Percentiles rank a stretch among this genome's conserved stretches.
Conservation (phyloP, 2,888 invertebrate species). For the Noctua pronuba region DNA sequence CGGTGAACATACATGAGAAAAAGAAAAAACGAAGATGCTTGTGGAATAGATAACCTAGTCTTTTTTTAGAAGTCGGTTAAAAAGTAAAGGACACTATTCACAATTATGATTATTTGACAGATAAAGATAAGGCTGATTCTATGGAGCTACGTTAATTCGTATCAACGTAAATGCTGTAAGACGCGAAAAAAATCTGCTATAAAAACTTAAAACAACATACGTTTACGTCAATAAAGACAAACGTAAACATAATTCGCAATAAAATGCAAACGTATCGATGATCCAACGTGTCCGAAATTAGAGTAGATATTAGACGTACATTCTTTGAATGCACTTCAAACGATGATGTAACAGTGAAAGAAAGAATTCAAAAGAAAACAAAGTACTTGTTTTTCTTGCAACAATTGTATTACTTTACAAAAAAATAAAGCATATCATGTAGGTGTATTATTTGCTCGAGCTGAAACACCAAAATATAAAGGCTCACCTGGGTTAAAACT, state of each 20-base stretch:
- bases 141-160: neutral
- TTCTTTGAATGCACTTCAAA: conserved; percentile 10
- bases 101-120: neutral
- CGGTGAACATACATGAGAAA: no score
- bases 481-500: neutral
- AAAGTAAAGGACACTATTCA: neutral
- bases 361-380: neutral
- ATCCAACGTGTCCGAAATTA: conserved; percentile 32
- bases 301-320: conserved; percentile 15
- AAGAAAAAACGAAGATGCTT: neutral
- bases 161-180: neutral
- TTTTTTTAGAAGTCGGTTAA: neutral
- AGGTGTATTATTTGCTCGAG: neutral
- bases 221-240: conserved; percentile 24
- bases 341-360: conserved; percentile 15
- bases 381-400: neutral
- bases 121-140: neutral
- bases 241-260: conserved; percentile 37
- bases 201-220: conserved; percentile 13
- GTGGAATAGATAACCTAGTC: neutral
- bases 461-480: neutral
- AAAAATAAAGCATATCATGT: neutral
- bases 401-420: neutral
- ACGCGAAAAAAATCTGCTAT: neutral
- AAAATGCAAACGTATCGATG: conserved; percentile 37